Conservation (phyloP, 2,888 invertebrate species). For the Fragum whitleyi region DNA sequence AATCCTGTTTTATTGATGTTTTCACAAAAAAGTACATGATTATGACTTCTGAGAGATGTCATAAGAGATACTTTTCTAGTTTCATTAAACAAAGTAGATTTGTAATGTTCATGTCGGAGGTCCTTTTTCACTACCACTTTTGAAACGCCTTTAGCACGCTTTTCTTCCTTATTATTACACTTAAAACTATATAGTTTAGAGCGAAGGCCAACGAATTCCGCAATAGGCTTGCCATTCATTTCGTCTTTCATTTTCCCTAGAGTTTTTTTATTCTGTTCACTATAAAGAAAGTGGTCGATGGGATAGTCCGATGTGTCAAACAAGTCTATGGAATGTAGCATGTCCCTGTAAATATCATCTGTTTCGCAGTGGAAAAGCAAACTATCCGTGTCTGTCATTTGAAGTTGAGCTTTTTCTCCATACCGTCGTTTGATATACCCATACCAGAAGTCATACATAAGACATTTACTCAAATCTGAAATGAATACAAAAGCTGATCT, state of each 20-base stretch:
- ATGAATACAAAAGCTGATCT: not conserved
- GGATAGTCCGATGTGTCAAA: slow-evolving; percentile 75
- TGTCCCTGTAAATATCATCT: slow-evolving; percentile 48
- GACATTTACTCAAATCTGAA: slow-evolving; percentile 82
- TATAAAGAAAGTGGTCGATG: slow-evolving; percentile 65
- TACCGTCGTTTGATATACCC: slow-evolving; percentile 58
- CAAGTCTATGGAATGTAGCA: slow-evolving; percentile 26
- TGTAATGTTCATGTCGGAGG: slow-evolving; percentile 54
- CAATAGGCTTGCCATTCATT: slow-evolving; percentile 68
- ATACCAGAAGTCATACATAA: slow-evolving; percentile 84
- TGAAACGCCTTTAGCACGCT: slow-evolving; percentile 60
- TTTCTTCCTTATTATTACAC: slow-evolving; percentile 45
- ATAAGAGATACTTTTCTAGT: slow-evolving; percentile 48
- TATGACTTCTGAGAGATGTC: slow-evolving; percentile 46
- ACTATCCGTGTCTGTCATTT: slow-evolving; percentile 63
- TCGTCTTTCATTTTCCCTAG: slow-evolving; percentile 81
- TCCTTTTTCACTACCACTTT: slow-evolving; percentile 57
- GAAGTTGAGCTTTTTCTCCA: slow-evolving; percentile 31
- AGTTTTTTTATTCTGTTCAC: slow-evolving; percentile 74
- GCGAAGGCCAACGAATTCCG: slow-evolving; percentile 74
- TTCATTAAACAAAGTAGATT: slow-evolving; percentile 49
- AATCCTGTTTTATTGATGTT: slow-evolving; percentile 53
- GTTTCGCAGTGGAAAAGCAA: slow-evolving; percentile 39
- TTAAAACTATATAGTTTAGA: slow-evolving; percentile 46
- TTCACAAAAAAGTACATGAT: slow-evolving; percentile 54